Conservation (phyloP, 2,888 invertebrate genomes). For the Hydrotaea cyrtoneurina region DNA sequence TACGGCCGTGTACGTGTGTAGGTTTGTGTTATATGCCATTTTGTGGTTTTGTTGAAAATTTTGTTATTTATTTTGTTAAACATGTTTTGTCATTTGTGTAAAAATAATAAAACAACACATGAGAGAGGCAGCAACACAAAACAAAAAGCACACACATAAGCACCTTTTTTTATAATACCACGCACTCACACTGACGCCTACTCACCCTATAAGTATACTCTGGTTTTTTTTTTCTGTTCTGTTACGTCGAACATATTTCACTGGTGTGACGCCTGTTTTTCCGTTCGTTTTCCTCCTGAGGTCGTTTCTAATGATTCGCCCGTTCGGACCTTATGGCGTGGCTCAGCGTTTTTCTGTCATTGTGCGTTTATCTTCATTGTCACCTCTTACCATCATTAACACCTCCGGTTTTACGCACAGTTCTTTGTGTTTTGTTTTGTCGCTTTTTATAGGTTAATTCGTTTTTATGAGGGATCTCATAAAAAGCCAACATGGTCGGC, state of each 20-base stretch:
- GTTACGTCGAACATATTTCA: slow-evolving; percentile 20
- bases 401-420: slow-evolving; percentile 69
- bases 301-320: slow-evolving; percentile 62
- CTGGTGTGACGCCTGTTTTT: slow-evolving; percentile 20
- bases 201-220: slow-evolving; percentile 15
- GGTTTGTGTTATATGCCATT: slow-evolving; percentile 46
- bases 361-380: slow-evolving; percentile 25
- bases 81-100: slow-evolving; percentile 63
- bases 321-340: slow-evolving; percentile 58
- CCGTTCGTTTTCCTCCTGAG: slow-evolving; percentile 3
- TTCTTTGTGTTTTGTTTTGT: slow-evolving; percentile 40
- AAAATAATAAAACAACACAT: slow-evolving; percentile 41
- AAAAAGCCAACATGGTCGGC: slow-evolving; percentile 69
- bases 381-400: slow-evolving; percentile 22
- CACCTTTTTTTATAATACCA: slow-evolving; percentile 19
- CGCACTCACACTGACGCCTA: not conserved
- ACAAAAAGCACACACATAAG: slow-evolving; percentile 16
- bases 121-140: not conserved
- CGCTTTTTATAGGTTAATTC: slow-evolving; percentile 78
- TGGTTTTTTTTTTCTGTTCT: slow-evolving; percentile 40
- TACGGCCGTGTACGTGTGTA: not conserved
- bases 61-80: slow-evolving; percentile 65
- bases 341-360: slow-evolving; percentile 17
- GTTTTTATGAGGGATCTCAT: slow-evolving; percentile 77
- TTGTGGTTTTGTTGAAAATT: slow-evolving; percentile 58